Evolutionary conservation across 1,140 invertebrate genomes (phyloP), one percentile per base, ranked within the genome.

Genomic region (Pemphigus obesinymphae): DNA sequence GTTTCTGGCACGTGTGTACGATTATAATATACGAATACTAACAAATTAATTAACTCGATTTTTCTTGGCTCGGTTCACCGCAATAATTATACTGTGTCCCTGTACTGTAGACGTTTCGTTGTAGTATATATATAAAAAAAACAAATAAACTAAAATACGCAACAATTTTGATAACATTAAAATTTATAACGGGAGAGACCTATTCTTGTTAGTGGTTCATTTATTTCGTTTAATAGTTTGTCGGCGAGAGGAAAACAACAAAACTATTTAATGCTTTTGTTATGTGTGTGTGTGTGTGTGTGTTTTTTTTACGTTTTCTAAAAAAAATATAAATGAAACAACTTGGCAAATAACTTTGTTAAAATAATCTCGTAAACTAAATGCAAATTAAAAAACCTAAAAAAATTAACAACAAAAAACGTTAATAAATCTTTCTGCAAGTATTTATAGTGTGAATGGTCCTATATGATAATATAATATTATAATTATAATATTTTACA

Each of bases 271-370:
- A 43, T 26, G 40, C 23, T 70, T 45, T 26, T 66, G 31, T 66
- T 66, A 20, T 66, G 34, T 45, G n/a, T n/a, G n/a, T n/a, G n/a
- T n/a, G n/a, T n/a, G n/a, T n/a, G n/a, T n/a, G 10, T 26, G 4
- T 43, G 40, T 68, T 70, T 66, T 70, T 43, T 43, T 70, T 26
- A 17, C 23, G 68, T 70, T 45, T n/a, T 70, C 8, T 11, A 43
- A 45, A 45, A 5, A 70, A 45, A 70, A 5, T 45, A 29, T 26
- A 70, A 70, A 34, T n/a, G 10, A 70, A 70, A 70, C 11, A 7
- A 70, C 23, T 45, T 70, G 68, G 68, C 68, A 70, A 70, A 70
- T 70, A 70, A 70, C 68, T 45, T 45, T 23, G 68, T 45, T 43
- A 70, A 43, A 37, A 70, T 43, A 70, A 45, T 70, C 34, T 70